Evolutionary conservation across 2,888 invertebrate species (phyloP), one percentile per base, ranked within the genome.

Genomic region (Aplocera efformata): DNA sequence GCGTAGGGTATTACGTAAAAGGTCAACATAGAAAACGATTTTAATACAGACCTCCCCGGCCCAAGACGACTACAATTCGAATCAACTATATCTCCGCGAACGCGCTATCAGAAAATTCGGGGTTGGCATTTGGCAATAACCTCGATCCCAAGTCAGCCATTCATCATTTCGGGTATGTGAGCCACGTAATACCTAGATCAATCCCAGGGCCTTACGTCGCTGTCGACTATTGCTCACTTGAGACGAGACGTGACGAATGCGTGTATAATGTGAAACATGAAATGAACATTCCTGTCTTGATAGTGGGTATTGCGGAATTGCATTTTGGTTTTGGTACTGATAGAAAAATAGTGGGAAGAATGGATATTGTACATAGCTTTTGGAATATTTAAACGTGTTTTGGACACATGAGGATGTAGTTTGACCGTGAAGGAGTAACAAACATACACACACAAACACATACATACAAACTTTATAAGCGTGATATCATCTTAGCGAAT

Each of bases 121-220:
- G 42, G 49, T 50, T 52, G 49, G 63, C 56, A 67, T n/a, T n/a
- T n/a, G 54, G 63, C 56, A 67, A 64, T 68, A 67, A 67, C 58
- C 57, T 52, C 50, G 48, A 60, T 63, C 59, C 63, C 63, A 58
- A 61, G 61, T 61, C 60, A 58, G 58, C 67, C 60, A 76, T 80
- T 68, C 69, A 76, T 79, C 77, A 79, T 72, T 63, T 69, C 52
- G 58, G 55, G 50, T 48, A 63, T 69, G 64, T 62, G 61, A 56
- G 67, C 66, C 69, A 72, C 69, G 72, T 72, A 75, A 78, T 72
- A 71, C 67, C 63, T 60, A 70, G 69, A 78, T 79, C 75, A 72
- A 76, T 79, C 70, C 63, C 60, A 60, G 65, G 51, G 58, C 55
- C 55, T 48, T 49, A 50, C 40, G 47, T 40, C 48, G 40, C 40